Base-by-base conservation (phyloP, 2,797 vertebrate genomes). In the Acropternis orthonyx region DNA sequence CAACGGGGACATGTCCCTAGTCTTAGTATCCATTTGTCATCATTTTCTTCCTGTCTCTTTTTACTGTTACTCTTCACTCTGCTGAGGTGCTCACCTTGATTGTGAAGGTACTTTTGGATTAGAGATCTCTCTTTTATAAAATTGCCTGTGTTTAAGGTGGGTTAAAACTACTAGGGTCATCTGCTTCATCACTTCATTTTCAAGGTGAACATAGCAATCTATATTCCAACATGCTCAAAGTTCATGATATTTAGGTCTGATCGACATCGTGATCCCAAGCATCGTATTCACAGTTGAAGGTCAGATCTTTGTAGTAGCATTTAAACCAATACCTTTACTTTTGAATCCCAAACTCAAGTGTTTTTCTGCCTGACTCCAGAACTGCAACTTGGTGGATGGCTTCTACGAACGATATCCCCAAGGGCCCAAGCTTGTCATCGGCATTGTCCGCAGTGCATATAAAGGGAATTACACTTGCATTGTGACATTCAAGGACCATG, bases 391-490 rank as follows among this genome's bases (percentile, higher is more conserved):
- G 7, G 77, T 98, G 85, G 6, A 96, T 22, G 7, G n/a, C n/a
- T 98, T 97, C 90, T 1, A 67, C 61, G 97, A 98, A 20, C 91
- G 97, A 10, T 5, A 78, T 8, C 93, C 97, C 2, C 48, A 95
- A 1, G 97, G 95, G n/a, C 90, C 98, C 56, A 44, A 48, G 10
- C 94, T 99, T 58, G 80, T 78, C 41, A 93, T 99, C 16, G 24
- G 77, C 67, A 23, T 92, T 61, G 98, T 99, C 94, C 6, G 67
- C 12, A 21, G 41, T 0, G 2, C 1, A 0, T 98, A 96, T 7
- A 58, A 89, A 30, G 99, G 98, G 12, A 87, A 97, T 16, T 99
- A 99, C 78, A 98, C 98, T 7, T 99, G 99, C 59, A 93, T 97
- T 9, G 98, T 99, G 32, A 97, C 89, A 4, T 99, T 98, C 93